These are phyloP conservation scores for Berghia stephanieae DNA, from an alignment of 1,140 invertebrate genomes.

Conservation along the genomic window DNA sequence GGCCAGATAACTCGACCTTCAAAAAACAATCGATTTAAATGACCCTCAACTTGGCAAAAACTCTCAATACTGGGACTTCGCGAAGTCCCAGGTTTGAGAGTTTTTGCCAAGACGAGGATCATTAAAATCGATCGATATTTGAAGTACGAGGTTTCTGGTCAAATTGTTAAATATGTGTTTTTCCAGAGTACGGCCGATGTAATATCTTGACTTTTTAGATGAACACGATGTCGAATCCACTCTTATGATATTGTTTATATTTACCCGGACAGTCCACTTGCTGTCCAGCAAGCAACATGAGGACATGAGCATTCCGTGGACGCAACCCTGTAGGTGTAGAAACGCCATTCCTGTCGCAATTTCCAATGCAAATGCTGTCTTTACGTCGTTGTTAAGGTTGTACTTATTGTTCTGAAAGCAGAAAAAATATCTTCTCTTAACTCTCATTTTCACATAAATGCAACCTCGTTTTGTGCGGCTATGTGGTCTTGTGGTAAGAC, in stretches of 20 bases:
- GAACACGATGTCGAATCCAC: constrained; percentile 26
- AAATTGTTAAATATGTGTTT: too few relatives aligned
- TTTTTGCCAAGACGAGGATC: too few relatives aligned
- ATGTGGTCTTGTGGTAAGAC: too few relatives aligned
- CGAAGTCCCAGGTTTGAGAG: too few relatives aligned
- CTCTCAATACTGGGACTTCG: too few relatives aligned
- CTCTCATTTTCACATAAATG: too few relatives aligned
- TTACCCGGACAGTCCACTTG: constrained; percentile 53
- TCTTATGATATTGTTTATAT: constrained; percentile 52
- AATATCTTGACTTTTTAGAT: not conserved
- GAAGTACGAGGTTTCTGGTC: too few relatives aligned
- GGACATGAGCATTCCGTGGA: constrained; percentile 51
- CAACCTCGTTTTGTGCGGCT: too few relatives aligned
- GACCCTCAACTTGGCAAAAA: too few relatives aligned
- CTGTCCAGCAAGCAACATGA: constrained; percentile 51
- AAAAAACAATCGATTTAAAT: too few relatives aligned
- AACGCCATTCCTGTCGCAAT: constrained; percentile 50
- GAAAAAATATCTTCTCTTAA: not conserved
- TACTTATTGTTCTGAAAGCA: constrained; percentile 34
- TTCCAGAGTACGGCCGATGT: not conserved
- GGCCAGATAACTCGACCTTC: too few relatives aligned
- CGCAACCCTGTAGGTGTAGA: constrained; percentile 46
- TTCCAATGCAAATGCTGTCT: constrained; percentile 46
- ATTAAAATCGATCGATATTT: too few relatives aligned
- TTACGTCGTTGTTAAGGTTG: constrained; percentile 46